Base-by-base conservation (phyloP, 1,140 invertebrate genomes). In the Solen grandis region DNA sequence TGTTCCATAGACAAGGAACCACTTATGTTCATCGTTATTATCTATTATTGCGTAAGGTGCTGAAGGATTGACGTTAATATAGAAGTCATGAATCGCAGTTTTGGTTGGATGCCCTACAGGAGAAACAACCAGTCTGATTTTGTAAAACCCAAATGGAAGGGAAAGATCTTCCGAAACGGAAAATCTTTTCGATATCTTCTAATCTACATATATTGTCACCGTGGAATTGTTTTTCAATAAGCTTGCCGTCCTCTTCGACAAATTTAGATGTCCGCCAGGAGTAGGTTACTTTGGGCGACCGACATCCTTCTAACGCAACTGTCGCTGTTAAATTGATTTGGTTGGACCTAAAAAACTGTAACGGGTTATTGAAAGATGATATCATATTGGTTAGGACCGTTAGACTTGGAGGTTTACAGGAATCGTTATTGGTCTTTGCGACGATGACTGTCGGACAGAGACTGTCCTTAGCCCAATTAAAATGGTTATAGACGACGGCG, bases 101-200 rank as follows among this genome's bases (percentile, higher is more conserved):
- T 73, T 73, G 16, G 85, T 60, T 16, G 86, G 83, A 46, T 80
- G 69, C 0, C 73, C 84, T 0, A 33, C 33, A 16, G 88, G 87
- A 1, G 89, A 75, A 14, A 89, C 87, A 0, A 87, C 88, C 1
- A 89, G 82, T 22, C 85, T 84, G 10, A 91, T 82, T 31, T 69
- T 78, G 72, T 91, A 92, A 10, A 86, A 55, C n/a, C 91, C 91
- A 75, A 87, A 92, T 2, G 82, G 75, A 8, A 92, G 77, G n/a
- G 84, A 79, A n/a, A 10, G 87, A 79, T 25, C 83, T 60, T 5
- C 85, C 82, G n/a, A 90, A 83, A 2, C 35, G 70, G 31, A 90
- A 86, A 0, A 82, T 84, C 29, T 74, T 83, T 25, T 85, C 73
- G 8, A 0, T 29, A 0, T 65, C 62, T 63, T 88, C 82, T 16